Base-by-base conservation (phyloP, 2,797 vertebrate genomes). In the Pseudocheirus occidentalis region DNA sequence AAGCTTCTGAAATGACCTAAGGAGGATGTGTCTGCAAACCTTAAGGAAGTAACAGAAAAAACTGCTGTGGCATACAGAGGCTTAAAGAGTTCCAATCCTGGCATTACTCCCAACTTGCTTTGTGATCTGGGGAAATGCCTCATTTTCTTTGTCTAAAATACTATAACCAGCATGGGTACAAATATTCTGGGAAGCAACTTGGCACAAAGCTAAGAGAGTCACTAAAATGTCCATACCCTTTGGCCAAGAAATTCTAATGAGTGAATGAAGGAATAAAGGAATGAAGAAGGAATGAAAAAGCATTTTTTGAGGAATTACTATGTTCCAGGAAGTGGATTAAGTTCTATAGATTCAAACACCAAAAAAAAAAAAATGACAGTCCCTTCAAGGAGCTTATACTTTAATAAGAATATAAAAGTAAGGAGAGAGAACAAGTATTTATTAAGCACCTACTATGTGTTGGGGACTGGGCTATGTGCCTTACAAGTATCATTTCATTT, bases 31-130 rank as follows among this genome's bases (percentile, higher is more conserved):
- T 92, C 90, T 14, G 95, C 81, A 95, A 93, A 87, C 13, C 89
- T 96, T 93, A 52, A 59, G 24, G 16, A 91, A 92, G 96, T 24
- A 62, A 93, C 58, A 96, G 50, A 91, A 94, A 66, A 54, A 12
- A 95, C 52, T 11, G 4, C 73, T 12, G 40, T 1, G 2, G 66
- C 40, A 46, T 50, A 7, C 62, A 73, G 62, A 73, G 16, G 34
- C 34, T 40, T n/a, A 40, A 13, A 73, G 34, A n/a, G 14, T 87
- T 87, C 73, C 40, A 87, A 27, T 46, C 40, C 40, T 87, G 73
- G 73, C 73, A 87, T 3, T 11, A 27, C 21, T 87, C 73, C 73
- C 73, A 87, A 87, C 73, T 50, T 50, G 40, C 73, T 87, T 46
- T 46, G 73, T 28, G 40, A 87, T 87, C 73, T 87, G 40, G 24